These are phyloP conservation scores for Watsonalla cultraria DNA, from an alignment of 2,888 invertebrate species.

Conservation along the genomic window DNA sequence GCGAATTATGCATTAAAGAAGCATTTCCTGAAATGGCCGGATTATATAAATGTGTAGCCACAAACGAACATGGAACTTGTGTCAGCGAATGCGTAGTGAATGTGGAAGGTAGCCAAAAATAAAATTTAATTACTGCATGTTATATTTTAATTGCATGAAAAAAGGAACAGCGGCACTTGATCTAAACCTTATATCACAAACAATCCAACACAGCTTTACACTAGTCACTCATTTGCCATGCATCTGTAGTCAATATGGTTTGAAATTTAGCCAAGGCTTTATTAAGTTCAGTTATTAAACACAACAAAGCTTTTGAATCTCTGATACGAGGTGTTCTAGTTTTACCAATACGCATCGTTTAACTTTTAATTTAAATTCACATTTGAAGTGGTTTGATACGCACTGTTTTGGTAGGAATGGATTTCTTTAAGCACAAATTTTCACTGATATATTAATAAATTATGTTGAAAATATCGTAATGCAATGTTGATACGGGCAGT, in stretches of 20 bases:
- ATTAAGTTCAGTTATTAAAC: conserved; percentile 4
- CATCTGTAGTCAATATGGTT: conserved; percentile 52
- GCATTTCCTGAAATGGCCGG: conserved; percentile 95
- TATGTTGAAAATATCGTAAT: too few species aligned
- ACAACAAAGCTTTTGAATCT: neutral
- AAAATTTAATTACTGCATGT: conserved; percentile 40
- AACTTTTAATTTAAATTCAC: neutral
- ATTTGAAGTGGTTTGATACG: conserved; percentile 6
- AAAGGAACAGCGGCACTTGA: conserved; percentile 14
- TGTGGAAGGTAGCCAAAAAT: conserved; percentile 85
- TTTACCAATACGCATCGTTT: neutral
- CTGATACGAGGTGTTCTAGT: neutral
- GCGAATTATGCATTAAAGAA: conserved; percentile 89
- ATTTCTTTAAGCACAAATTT: neutral
- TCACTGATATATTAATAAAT: neutral
- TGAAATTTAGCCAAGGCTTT: conserved; percentile 12
- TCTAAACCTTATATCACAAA: conserved; percentile 10
- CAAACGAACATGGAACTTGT: conserved; percentile 90
- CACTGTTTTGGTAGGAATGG: conserved; percentile 4
- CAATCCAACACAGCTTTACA: conserved; percentile 14
- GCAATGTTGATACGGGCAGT: too few species aligned
- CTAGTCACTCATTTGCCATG: conserved; percentile 48
- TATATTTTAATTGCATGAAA: conserved; percentile 24
- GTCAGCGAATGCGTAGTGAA: conserved; percentile 86
- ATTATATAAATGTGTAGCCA: conserved; percentile 89